Percentiles rank a stretch among this genome's conserved stretches.
phyloP scores from a whole-genome alignment of 2,797 vertebrate species.

The Myiotriccus ornatus region DNA sequence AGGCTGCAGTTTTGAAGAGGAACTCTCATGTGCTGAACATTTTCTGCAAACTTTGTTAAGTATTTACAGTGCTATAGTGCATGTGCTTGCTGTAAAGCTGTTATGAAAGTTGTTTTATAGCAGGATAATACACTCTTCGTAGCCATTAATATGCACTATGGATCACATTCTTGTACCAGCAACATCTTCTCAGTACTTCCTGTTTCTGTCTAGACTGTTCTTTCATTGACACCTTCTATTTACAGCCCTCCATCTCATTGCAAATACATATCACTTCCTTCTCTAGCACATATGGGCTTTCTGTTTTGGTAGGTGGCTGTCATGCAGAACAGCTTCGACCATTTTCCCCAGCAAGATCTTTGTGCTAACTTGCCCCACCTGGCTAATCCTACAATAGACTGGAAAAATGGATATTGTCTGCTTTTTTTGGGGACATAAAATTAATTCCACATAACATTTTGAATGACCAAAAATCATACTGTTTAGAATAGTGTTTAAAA shows the following conservation, averaged over 20 bases:
- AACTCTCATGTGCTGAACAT: background rate
- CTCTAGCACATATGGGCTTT: background rate
- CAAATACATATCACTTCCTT: background rate
- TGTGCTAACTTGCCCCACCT: background rate
- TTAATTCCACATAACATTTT: background rate
- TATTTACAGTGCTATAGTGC: background rate
- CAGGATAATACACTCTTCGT: background rate
- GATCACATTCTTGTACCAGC: background rate
- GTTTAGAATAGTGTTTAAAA: background rate
- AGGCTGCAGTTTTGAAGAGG: background rate
- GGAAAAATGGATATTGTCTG: background rate
- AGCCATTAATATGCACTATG: background rate
- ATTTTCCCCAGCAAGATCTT: background rate
- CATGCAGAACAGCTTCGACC: background rate
- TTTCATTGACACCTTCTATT: conserved; percentile 26
- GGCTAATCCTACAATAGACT: background rate
- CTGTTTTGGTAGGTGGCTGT: background rate
- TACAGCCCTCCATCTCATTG: background rate
- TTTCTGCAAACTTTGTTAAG: background rate
- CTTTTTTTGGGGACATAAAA: background rate
- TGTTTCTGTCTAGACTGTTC: background rate
- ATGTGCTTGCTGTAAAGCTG: background rate
- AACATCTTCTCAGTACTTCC: background rate
- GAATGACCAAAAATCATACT: background rate
- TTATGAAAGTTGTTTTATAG: background rate